Percentiles rank a stretch among this genome's conserved stretches.
Evolutionary conservation across 2,113 vertebrate genomes (phyloP).

Genomic region (Phaethon lepturus): DNA sequence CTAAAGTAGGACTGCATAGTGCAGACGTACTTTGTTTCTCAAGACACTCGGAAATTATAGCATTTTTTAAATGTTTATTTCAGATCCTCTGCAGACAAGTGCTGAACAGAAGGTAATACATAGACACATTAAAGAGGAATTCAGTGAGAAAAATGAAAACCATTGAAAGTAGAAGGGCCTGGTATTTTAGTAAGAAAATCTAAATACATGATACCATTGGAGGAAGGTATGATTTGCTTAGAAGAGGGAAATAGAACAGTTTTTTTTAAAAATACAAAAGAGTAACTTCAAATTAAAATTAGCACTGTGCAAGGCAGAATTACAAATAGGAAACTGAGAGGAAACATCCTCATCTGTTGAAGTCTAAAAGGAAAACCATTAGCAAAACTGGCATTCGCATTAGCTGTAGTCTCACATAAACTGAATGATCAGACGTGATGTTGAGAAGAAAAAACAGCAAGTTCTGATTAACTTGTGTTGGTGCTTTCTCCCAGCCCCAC

Average conservation of each 20-base stretch:
- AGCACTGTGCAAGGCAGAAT: not conserved
- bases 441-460: not conserved
- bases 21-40: not conserved
- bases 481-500: not conserved
- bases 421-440: not conserved
- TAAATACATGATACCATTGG: not conserved
- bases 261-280: not conserved
- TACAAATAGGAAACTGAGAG: not conserved
- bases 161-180: not conserved
- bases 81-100: not conserved
- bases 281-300: conserved; percentile 6
- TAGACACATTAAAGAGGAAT: not conserved
- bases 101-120: not conserved
- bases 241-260: not conserved
- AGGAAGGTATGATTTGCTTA: not conserved
- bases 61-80: not conserved
- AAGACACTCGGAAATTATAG: not conserved
- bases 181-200: not conserved
- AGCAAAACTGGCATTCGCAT: not conserved
- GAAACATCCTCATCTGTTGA: not conserved
- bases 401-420: not conserved
- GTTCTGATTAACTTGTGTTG: not conserved
- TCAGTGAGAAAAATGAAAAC: not conserved
- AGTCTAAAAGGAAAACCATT: not conserved
- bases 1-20: not conserved